Conservation (phyloP, 1,140 invertebrate species). For the Eumeta japonica region DNA sequence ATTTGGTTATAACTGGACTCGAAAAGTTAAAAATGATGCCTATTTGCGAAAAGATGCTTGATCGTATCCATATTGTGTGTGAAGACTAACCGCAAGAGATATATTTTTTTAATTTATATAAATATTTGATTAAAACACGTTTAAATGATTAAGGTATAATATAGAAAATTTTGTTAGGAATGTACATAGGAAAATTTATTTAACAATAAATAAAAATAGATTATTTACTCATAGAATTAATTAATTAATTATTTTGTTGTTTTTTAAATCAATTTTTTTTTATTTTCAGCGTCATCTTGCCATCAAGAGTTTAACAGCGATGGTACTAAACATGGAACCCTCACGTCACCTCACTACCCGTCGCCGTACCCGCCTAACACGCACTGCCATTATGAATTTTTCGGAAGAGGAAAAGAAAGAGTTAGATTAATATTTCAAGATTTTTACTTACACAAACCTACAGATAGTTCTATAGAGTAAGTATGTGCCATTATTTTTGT, state of each 20-base stretch:
- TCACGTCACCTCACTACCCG: conserved; percentile 76
- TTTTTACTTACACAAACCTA: conserved; percentile 43
- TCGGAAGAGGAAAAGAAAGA: conserved; percentile 77
- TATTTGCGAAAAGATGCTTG: too few species aligned
- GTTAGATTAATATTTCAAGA: conserved; percentile 50
- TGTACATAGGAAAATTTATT: too few species aligned
- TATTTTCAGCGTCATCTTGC: conserved; percentile 73
- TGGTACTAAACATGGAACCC: conserved; percentile 74
- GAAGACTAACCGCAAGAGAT: too few species aligned
- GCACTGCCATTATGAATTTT: conserved; percentile 81
- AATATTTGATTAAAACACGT: too few species aligned
- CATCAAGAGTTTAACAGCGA: conserved; percentile 77
- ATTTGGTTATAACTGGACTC: too few species aligned
- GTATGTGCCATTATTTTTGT: conserved; percentile 9
- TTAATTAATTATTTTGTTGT: conserved; percentile 6
- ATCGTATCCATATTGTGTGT: too few species aligned
- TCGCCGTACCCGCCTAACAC: conserved; percentile 71
- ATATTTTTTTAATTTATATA: too few species aligned
- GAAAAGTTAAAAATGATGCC: too few species aligned
- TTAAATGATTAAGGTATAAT: too few species aligned
- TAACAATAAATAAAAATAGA: too few species aligned
- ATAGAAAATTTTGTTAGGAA: too few species aligned
- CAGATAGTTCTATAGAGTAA: conserved; percentile 43
- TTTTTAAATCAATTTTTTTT: conserved; percentile 14
- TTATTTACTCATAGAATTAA: too few species aligned